phyloP scores from a whole-genome alignment of 2,888 invertebrate genomes.

The Agelastica alni region DNA sequence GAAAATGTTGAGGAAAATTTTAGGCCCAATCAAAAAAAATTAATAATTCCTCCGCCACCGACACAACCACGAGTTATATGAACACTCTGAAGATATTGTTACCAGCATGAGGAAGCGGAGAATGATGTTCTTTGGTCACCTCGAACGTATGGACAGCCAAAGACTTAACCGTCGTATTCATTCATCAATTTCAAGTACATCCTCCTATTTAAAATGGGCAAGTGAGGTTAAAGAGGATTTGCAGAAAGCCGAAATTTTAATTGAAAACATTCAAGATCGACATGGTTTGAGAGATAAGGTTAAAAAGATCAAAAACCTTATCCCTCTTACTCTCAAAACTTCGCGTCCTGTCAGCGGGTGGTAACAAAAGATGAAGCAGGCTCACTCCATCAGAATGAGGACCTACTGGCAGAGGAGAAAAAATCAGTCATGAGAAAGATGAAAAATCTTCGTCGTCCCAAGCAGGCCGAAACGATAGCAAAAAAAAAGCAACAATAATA shows the following conservation, averaged over 20 bases:
- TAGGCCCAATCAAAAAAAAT: no score
- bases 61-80: neutral
- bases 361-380: neutral
- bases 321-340: neutral
- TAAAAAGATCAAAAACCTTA: no score
- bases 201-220: neutral
- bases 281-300: no score
- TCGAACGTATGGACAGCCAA: neutral
- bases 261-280: no score
- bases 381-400: neutral
- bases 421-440: neutral
- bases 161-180: neutral
- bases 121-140: neutral
- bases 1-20: neutral
- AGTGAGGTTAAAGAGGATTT: neutral
- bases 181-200: neutral
- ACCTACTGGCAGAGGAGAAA: neutral
- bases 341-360: neutral
- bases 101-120: no score
- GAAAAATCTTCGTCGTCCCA: no score
- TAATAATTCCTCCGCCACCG: neutral
- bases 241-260: neutral
- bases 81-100: neutral
- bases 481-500: no score
- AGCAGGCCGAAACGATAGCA: no score